Evolutionary conservation across 2,797 vertebrate species (phyloP).

Genomic region (Margarornis squamiger): DNA sequence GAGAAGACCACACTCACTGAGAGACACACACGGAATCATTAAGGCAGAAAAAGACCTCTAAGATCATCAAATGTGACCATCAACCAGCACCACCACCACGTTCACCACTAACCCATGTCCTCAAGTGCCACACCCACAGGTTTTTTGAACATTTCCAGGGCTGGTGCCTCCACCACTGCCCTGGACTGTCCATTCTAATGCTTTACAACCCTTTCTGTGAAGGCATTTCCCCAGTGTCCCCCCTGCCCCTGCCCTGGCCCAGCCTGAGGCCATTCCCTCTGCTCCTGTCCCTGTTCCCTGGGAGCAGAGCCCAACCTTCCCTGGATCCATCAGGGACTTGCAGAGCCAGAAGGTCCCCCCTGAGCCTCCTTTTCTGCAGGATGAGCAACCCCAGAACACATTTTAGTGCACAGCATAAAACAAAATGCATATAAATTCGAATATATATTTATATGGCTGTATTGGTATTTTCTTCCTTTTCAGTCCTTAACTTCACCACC

Average conservation of each 20-base stretch:
- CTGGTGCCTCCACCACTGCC: background rate
- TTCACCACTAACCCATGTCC: background rate
- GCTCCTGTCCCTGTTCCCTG: no score
- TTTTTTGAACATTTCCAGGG: background rate
- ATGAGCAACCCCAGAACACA: background rate
- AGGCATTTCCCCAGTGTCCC: no score
- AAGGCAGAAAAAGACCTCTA: background rate
- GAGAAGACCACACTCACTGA: background rate
- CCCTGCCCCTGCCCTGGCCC: no score
- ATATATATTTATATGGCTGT: fast-evolving
- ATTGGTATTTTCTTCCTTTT: background rate
- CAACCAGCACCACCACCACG: fast-evolving
- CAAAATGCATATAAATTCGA: background rate
- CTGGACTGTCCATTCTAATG: background rate
- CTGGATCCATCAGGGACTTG: no score
- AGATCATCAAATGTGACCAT: background rate
- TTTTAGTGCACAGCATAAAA: background rate
- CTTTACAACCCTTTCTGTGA: background rate
- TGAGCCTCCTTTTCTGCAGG: background rate
- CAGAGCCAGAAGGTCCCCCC: background rate
- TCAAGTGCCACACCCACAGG: background rate
- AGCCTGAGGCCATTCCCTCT: background rate
- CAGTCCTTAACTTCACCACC: background rate
- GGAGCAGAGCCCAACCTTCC: fast-evolving
- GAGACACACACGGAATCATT: background rate